Conservation (phyloP, 2,888 invertebrate species). For the Caenorhabditis japonica region DNA sequence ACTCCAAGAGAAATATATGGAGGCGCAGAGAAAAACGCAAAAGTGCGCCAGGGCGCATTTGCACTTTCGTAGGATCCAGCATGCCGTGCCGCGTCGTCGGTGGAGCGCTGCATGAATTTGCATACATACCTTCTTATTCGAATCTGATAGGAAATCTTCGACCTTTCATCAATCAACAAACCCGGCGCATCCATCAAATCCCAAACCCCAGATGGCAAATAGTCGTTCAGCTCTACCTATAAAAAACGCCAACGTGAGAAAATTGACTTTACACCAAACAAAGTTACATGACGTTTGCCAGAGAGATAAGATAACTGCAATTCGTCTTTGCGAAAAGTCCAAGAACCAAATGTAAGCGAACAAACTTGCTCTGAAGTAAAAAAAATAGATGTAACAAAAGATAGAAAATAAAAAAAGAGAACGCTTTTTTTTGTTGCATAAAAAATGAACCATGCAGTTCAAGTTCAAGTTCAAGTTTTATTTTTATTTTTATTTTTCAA, state of each 20-base stretch:
- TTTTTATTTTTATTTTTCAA: conserved; percentile 5
- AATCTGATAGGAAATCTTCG: conserved; percentile 75
- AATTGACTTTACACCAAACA: conserved; percentile 14
- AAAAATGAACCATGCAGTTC: no score
- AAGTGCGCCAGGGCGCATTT: no score
- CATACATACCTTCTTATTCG: conserved; percentile 65
- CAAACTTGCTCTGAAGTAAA: conserved; percentile 88
- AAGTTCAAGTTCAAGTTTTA: conserved; percentile 1
- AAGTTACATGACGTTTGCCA: conserved; percentile 70
- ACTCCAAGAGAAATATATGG: no score
- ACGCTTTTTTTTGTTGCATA: no score
- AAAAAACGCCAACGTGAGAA: background rate
- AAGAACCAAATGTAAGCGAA: conserved; percentile 99
- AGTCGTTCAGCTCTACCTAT: conserved; percentile 93
- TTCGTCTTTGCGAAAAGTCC: conserved; percentile 98
- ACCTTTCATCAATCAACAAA: conserved; percentile 86
- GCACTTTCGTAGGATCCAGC: no score
- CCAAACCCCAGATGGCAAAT: conserved; percentile 98
- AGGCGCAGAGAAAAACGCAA: no score
- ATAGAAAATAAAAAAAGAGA: background rate
- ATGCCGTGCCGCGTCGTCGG: no score
- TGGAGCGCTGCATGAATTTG: no score
- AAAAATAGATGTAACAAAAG: conserved; percentile 25
- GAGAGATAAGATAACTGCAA: conserved; percentile 80
- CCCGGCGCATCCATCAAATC: conserved; percentile 89